Conservation (phyloP, 1,140 invertebrate genomes). For the Drosophila pseudoobscura region DNA sequence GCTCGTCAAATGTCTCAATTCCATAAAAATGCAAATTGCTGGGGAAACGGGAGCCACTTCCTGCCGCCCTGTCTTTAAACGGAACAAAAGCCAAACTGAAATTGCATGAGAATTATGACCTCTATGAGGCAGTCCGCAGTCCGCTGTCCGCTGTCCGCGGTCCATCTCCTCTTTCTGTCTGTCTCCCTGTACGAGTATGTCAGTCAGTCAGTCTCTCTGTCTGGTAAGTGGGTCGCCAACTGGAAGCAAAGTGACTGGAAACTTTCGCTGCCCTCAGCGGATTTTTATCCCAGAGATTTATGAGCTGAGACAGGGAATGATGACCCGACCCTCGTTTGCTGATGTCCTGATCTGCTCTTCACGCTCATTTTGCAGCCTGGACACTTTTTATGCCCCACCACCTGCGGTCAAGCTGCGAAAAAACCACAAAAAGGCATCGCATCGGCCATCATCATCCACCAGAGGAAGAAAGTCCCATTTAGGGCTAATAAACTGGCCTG, state of each 20-base stretch:
- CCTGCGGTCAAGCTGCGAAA: constrained; percentile 57
- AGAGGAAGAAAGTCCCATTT: constrained; percentile 19
- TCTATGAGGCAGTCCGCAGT: constrained; percentile 52
- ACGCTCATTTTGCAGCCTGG: constrained; percentile 57
- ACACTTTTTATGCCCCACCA: constrained; percentile 75
- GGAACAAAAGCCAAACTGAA: constrained; percentile 49
- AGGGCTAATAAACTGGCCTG: constrained; percentile 75
- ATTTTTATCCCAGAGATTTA: constrained; percentile 76
- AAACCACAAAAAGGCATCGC: constrained; percentile 7
- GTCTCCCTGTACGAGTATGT: not conserved
- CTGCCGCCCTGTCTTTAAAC: constrained; percentile 53
- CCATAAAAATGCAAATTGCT: constrained; percentile 79
- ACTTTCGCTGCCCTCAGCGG: constrained; percentile 59
- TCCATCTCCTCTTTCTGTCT: constrained; percentile 9
- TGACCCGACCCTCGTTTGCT: constrained; percentile 56
- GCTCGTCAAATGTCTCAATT: constrained; percentile 75
- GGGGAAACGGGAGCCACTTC: constrained; percentile 45
- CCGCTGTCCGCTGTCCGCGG: not conserved
- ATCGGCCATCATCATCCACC: constrained; percentile 5
- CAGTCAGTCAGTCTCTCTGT: constrained; percentile 6
- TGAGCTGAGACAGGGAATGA: constrained; percentile 76
- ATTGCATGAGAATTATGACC: constrained; percentile 74
- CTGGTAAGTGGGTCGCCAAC: constrained; percentile 30
- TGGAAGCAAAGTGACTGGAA: constrained; percentile 29
- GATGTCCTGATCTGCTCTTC: constrained; percentile 28